These are phyloP conservation scores for Scolopax mira DNA, from an alignment of 2,113 vertebrate genomes.

Conservation along the genomic window DNA sequence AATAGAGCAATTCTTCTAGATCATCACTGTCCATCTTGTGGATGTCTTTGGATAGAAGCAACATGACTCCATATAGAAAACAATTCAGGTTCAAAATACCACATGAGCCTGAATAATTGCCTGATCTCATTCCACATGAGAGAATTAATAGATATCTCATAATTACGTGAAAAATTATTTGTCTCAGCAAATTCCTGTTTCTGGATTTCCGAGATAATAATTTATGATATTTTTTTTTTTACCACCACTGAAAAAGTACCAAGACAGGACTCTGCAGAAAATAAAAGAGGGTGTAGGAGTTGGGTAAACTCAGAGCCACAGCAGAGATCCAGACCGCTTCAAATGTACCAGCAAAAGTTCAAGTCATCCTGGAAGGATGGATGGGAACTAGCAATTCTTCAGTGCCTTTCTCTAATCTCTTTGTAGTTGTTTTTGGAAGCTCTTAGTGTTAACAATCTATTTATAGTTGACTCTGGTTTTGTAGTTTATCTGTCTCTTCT, in stretches of 20 bases:
- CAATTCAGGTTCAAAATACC: not conserved
- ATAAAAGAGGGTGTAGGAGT: not conserved
- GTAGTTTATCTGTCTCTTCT: constrained; percentile 23
- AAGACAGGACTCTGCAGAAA: not conserved
- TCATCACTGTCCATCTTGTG: not conserved
- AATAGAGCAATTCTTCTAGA: not conserved
- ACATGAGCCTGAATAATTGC: not conserved
- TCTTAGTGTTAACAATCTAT: not conserved
- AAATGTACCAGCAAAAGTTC: not conserved
- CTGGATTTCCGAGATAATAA: not conserved
- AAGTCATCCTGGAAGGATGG: not conserved
- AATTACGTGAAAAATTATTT: not conserved
- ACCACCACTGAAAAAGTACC: not conserved
- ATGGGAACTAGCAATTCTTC: not conserved
- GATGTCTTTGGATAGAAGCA: not conserved
- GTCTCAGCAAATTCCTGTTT: not conserved
- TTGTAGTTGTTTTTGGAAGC: constrained; percentile 1
- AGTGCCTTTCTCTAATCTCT: not conserved
- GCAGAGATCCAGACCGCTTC: not conserved
- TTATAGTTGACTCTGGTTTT: constrained; percentile 28
- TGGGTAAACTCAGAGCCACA: not conserved
- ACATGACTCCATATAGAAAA: not conserved
- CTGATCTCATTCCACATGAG: not conserved
- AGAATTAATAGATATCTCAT: not conserved
- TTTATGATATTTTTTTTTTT: not conserved